Base-by-base conservation (phyloP, 2,888 invertebrate species). In the Uloborus plumipes region DNA sequence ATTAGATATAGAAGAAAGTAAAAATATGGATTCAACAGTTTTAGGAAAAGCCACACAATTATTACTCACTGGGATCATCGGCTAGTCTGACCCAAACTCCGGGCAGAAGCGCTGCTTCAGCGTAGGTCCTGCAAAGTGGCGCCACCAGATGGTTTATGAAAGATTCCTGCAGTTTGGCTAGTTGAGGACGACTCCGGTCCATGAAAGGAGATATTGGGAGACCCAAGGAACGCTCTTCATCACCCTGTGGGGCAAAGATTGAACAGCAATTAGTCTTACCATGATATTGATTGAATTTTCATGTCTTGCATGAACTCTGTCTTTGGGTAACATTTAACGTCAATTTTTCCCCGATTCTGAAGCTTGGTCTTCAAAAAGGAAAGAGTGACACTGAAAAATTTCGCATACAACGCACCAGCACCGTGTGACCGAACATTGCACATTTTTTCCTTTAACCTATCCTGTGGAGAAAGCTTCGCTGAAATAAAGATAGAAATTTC, bases 81-180 rank as follows among this genome's bases (percentile, higher is more conserved):
- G 79, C 49, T 53, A 83, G 39, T 7, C 71, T 61, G 4, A 88
- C 88, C 90, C 90, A 90, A 18, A 88, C 88, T 2, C 90, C 90
- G 0, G 91, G 91, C 62, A 91, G 87, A 51, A 91, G 87, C 2
- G 90, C 91, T 14, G 90, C 90, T 78, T 89, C 89, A 11, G 88
- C 90, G 86, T 90, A 89, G 18, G 90, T 89, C 79, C 90, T 90
- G 87, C 90, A 91, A 85, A 92, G 88, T 49, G 92, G 92, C 31
- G 90, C 90, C 81, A 92, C 92, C 85, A 92, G 88, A 87, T 92
- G 91, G 85, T 91, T 91, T 86, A 92, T 92, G 87, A 92, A 92
- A 2, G 91, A 91, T 87, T 92, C 91, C 87, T 92, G 92, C 16
- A 92, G 89, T 86, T 91, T 91, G 73, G 91, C 90, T 55, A 92